Evolutionary conservation across 2,888 invertebrate genomes (phyloP).

Genomic region (Cantharis lateralis): DNA sequence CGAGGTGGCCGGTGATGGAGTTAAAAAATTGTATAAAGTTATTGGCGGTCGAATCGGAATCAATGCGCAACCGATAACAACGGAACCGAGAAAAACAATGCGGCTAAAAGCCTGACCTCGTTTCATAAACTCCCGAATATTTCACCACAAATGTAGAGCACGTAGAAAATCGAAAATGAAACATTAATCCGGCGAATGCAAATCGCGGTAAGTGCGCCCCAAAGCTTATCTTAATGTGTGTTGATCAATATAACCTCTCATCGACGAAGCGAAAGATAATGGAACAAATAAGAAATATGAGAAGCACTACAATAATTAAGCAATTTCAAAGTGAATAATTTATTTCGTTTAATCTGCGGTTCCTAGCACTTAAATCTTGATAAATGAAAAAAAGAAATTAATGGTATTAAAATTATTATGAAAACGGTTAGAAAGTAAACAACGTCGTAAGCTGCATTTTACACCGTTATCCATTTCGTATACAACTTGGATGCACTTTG

Average conservation of each 20-base stretch:
- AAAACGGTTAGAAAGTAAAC: neutral
- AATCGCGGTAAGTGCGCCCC: neutral
- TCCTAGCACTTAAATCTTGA: neutral
- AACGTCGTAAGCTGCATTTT: neutral
- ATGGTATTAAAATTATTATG: neutral
- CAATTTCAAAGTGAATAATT: neutral
- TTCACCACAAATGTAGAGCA: neutral
- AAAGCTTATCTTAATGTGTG: neutral
- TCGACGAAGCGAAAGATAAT: neutral
- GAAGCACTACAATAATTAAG: neutral
- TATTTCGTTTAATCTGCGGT: too few relatives aligned
- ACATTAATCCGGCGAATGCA: neutral
- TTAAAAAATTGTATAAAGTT: too few relatives aligned
- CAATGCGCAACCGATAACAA: neutral
- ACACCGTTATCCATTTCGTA: constrained; percentile 26
- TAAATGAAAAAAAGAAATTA: neutral
- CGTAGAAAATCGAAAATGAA: neutral
- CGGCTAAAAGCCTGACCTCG: neutral
- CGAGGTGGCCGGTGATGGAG: too few relatives aligned
- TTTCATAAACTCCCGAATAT: neutral
- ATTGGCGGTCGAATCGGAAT: neutral
- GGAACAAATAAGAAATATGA: neutral
- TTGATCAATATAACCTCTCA: neutral
- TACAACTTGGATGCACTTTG: constrained; percentile 5
- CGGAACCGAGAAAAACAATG: neutral